Percentiles rank a stretch among this genome's conserved stretches.
Evolutionary conservation across 2,888 invertebrate genomes (phyloP).

Genomic region (Brenthis hecate): DNA sequence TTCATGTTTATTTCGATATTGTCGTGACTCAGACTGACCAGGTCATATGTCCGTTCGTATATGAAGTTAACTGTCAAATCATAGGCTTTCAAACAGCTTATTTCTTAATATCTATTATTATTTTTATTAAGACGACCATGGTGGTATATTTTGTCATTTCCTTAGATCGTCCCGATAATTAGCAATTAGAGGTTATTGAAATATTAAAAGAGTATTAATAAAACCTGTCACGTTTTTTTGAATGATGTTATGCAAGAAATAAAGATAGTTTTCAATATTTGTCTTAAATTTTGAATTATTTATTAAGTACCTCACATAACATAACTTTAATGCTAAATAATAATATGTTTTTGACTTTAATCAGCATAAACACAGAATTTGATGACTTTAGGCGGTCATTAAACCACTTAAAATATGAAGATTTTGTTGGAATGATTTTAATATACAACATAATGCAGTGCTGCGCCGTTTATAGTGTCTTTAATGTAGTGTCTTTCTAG

Average conservation of each 20-base stretch:
- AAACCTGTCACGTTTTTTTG: too few species aligned
- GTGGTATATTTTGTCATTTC: too few species aligned
- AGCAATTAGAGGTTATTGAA: too few species aligned
- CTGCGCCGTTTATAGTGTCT: slow-evolving; percentile 35
- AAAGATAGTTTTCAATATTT: background rate
- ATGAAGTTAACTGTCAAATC: slow-evolving; percentile 32
- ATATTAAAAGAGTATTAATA: too few species aligned
- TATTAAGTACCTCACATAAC: background rate
- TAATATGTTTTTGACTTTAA: slow-evolving; percentile 36
- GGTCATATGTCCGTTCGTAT: slow-evolving; percentile 38
- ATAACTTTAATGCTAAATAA: slow-evolving; percentile 25
- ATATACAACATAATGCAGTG: slow-evolving; percentile 35
- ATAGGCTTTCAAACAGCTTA: slow-evolving; percentile 10
- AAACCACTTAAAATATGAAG: slow-evolving; percentile 40
- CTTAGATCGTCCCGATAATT: too few species aligned
- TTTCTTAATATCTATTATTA: background rate
- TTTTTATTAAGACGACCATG: too few species aligned
- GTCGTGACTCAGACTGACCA: slow-evolving; percentile 65
- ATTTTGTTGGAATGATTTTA: slow-evolving; percentile 35
- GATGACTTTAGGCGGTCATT: slow-evolving; percentile 37
- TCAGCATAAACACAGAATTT: slow-evolving; percentile 39
- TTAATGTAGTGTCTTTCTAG: slow-evolving; percentile 36
- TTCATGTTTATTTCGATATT: slow-evolving; percentile 29
- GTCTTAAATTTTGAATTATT: slow-evolving; percentile 1
- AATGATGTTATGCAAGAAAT: background rate